Evolutionary conservation across 2,113 vertebrate species (phyloP), one percentile per base, ranked within the genome.

Genomic region (Gallinago jamesoni): DNA sequence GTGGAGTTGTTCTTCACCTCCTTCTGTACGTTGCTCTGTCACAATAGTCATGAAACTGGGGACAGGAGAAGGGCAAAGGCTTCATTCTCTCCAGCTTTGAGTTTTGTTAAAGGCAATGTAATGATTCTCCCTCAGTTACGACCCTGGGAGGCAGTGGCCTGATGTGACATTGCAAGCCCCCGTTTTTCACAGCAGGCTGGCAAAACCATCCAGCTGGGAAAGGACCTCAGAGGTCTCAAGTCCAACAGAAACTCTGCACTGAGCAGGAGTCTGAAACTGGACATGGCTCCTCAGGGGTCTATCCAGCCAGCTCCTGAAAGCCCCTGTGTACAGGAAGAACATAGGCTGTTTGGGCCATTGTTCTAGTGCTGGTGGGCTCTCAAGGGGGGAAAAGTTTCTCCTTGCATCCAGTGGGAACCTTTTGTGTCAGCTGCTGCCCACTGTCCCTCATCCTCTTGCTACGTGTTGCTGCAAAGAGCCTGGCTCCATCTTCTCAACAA

Each of bases 321-420:
- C 9, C 47, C 21, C 23, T 67, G 14, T 0, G 0, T n/a, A 23
- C 18, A 9, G 53, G 56, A 33, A 31, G 24, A 20, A 7, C 8
- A 5, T 7, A 33, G 17, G 9, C 10, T 70, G 12, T 48, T 47
- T 60, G 45, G 39, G 48, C 4, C 17, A 16, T 22, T 59, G 33
- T 59, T 63, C 22, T 25, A 16, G 37, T 39, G 45, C 31, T 80
- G 31, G 7, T 28, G 14, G 19, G 27, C 9, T 63, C 43, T 76
- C 0, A 0, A 37, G 18, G 7, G 2, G 23, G 2, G 15, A 22
- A 33, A 73, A 33, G 4, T n/a, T 81, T 70, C 28, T 74, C 9
- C 28, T 53, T 37, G 12, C 18, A 25, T 84, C 12, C 9, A 27
- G 4, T 10, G 27, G 48, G 35, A 92, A 25, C 9, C 4, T 60